A percentile compares a stretch with the other conserved stretches of the same genome.
Conservation (phyloP, 2,797 vertebrate species). For the Catostomus latipinnis region DNA sequence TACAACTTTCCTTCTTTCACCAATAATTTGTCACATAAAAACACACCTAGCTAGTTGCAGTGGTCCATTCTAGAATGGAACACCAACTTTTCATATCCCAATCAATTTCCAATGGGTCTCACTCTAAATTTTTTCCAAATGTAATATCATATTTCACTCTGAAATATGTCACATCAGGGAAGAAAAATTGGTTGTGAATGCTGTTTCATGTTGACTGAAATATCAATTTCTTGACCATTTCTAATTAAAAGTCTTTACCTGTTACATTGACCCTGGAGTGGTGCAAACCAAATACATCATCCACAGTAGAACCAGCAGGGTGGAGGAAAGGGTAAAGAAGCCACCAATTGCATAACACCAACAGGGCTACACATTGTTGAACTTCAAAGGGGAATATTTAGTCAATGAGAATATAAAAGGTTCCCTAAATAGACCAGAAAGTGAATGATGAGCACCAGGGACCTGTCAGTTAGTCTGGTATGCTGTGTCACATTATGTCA, state of each 20-base stretch:
- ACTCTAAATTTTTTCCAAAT: no score
- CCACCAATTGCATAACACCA: constrained; percentile 81
- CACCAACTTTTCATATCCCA: no score
- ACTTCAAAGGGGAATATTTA: constrained; percentile 78
- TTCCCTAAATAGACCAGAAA: constrained; percentile 68
- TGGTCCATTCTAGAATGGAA: no score
- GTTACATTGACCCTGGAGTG: constrained; percentile 74
- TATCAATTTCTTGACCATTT: neutral
- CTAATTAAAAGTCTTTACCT: constrained; percentile 66
- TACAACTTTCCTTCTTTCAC: no score
- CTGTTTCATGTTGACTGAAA: no score
- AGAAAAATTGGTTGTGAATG: no score
- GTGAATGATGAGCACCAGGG: neutral
- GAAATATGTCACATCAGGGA: no score
- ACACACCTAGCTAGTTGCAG: no score
- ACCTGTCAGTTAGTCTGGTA: neutral
- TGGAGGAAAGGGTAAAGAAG: constrained; percentile 80
- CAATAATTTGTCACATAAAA: no score
- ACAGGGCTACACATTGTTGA: constrained; percentile 84
- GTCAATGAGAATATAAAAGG: constrained; percentile 77
- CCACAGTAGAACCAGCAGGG: constrained; percentile 77
- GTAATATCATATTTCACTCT: no score
- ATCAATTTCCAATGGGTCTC: no score
- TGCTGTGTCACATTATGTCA: constrained; percentile 7
- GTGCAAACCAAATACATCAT: constrained; percentile 74